Evolutionary conservation across 1,140 invertebrate genomes (phyloP).

Genomic region (Oreohelix idahoensis): DNA sequence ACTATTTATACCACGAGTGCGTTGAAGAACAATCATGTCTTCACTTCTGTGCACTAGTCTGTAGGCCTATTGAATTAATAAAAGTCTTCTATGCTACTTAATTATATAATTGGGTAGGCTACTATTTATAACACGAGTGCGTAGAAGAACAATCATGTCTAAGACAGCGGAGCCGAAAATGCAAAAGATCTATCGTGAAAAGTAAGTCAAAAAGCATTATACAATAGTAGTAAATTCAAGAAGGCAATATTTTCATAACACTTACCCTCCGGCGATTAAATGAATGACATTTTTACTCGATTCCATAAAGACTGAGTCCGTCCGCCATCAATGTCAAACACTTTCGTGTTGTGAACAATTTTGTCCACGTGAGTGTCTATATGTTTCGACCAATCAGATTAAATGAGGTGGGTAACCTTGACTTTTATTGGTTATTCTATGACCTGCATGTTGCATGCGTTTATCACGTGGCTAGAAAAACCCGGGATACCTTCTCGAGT

Average conservation of each 20-base stretch:
- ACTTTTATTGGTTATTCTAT: constrained; percentile 27
- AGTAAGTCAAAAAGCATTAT: not conserved
- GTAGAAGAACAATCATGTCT: too few species aligned
- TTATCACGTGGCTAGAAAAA: constrained; percentile 2
- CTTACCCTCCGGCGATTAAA: constrained; percentile 51
- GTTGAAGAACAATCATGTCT: too few species aligned
- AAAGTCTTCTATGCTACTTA: too few species aligned
- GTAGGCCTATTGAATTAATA: too few species aligned
- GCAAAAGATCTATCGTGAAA: not conserved
- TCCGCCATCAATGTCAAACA: constrained; percentile 40
- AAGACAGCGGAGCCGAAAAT: not conserved
- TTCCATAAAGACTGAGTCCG: constrained; percentile 47
- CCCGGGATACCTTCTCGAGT: not conserved
- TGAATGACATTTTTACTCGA: constrained; percentile 50
- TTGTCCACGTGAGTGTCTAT: constrained; percentile 23
- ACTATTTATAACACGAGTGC: too few species aligned
- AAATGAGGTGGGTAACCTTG: constrained; percentile 37
- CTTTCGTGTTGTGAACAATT: constrained; percentile 28
- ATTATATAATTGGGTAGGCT: too few species aligned
- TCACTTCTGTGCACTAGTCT: too few species aligned
- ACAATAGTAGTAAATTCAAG: too few species aligned
- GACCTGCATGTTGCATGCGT: constrained; percentile 4
- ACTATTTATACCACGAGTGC: too few species aligned
- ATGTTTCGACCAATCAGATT: constrained; percentile 26
- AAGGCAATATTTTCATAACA: not conserved